These are phyloP conservation scores for Ichneumoninae sp. DNA, from an alignment of 2,888 invertebrate genomes.

Conservation along the genomic window DNA sequence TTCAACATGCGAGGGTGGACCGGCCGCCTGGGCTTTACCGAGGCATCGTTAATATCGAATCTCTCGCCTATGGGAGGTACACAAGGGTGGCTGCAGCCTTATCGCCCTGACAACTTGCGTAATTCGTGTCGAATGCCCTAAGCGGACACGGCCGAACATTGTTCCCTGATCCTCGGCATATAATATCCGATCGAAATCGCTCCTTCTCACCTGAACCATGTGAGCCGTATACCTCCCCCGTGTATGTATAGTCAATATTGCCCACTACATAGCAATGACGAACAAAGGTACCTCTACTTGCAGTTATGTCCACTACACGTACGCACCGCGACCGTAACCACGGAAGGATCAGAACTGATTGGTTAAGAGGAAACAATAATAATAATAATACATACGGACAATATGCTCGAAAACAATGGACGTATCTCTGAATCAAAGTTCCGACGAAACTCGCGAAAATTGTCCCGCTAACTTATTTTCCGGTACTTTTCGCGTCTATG, in stretches of 20 bases:
- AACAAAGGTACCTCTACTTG: neutral
- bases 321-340: neutral
- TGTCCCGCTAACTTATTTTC: neutral
- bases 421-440: neutral
- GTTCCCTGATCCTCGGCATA: slow-evolving; percentile 42
- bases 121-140: slow-evolving; percentile 60
- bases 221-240: slow-evolving; percentile 23
- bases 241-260: neutral
- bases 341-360: neutral
- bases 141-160: slow-evolving; percentile 47
- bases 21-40: slow-evolving; percentile 39
- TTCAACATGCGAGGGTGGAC: slow-evolving; percentile 35
- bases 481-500: neutral
- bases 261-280: neutral
- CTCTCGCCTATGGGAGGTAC: slow-evolving; percentile 28
- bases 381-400: neutral
- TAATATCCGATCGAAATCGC: slow-evolving; percentile 57
- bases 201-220: slow-evolving; percentile 52
- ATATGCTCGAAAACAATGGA: neutral
- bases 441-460: neutral
- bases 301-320: neutral
- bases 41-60: slow-evolving; percentile 56
- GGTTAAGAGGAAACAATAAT: neutral
- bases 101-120: slow-evolving; percentile 63
- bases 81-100: slow-evolving; percentile 38